Percentiles rank a stretch among this genome's conserved stretches.
Conservation (phyloP, 2,113 vertebrate species). For the Perognathus longimembris region DNA sequence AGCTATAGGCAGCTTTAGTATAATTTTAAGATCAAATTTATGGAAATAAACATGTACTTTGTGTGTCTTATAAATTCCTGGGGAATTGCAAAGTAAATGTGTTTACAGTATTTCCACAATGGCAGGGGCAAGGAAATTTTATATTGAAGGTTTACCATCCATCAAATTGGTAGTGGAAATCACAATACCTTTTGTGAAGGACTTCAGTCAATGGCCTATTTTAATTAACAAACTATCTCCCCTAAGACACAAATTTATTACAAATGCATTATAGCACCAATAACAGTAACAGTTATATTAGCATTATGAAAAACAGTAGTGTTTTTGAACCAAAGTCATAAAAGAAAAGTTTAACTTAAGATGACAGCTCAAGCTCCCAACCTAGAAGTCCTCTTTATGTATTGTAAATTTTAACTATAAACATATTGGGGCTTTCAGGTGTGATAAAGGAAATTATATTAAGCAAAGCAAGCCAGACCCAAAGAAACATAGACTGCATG, state of each 20-base stretch:
- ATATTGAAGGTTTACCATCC: neutral
- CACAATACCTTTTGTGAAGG: neutral
- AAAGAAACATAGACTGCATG: too few species aligned
- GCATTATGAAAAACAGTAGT: constrained; percentile 20
- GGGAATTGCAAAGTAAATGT: neutral
- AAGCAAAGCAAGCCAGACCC: too few species aligned
- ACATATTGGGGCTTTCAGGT: neutral
- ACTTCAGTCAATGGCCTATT: neutral
- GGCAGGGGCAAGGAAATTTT: neutral
- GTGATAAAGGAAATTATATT: neutral
- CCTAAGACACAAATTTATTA: neutral
- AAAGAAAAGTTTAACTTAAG: constrained; percentile 26
- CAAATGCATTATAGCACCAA: constrained; percentile 39
- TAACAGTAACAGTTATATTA: neutral
- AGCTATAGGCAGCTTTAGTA: neutral
- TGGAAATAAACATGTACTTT: neutral
- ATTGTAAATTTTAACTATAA: constrained; percentile 27
- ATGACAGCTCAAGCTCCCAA: neutral
- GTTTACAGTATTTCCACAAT: neutral
- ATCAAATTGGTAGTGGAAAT: neutral
- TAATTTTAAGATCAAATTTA: constrained; percentile 21
- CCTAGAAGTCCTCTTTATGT: neutral
- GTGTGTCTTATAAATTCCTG: neutral
- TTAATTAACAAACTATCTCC: constrained; percentile 33
- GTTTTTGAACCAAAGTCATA: constrained; percentile 38